These are phyloP conservation scores for Brachypalpus laphriformis DNA, from an alignment of 2,888 invertebrate species.

Conservation along the genomic window DNA sequence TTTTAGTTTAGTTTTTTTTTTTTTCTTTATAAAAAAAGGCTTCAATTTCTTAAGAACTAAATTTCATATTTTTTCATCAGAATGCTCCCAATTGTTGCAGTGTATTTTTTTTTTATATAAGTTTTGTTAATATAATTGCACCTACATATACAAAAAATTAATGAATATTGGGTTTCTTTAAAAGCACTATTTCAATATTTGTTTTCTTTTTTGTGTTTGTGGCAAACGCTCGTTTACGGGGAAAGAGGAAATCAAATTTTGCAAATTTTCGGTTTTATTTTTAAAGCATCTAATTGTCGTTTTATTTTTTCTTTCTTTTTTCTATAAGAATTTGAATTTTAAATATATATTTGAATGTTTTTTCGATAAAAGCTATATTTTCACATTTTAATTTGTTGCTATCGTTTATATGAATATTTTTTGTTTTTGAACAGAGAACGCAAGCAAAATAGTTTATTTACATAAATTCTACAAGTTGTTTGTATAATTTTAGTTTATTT, in stretches of 20 bases:
- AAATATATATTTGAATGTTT: constrained; percentile 17
- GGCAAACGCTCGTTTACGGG: constrained; percentile 15
- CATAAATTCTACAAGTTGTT: constrained; percentile 44
- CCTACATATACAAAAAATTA: constrained; percentile 57
- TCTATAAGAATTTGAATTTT: constrained; percentile 35
- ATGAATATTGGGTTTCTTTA: constrained; percentile 10
- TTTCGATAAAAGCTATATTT: constrained; percentile 50
- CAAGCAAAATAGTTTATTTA: constrained; percentile 57
- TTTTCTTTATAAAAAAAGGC: constrained; percentile 59
- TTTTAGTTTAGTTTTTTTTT: constrained; percentile 39
- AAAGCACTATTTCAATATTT: constrained; percentile 31
- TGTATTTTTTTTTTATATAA: constrained; percentile 15
- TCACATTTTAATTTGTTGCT: constrained; percentile 35
- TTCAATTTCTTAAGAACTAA: constrained; percentile 69
- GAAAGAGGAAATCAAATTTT: constrained; percentile 22
- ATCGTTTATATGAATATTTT: not conserved
- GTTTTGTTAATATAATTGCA: constrained; percentile 51
- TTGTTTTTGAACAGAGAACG: constrained; percentile 41
- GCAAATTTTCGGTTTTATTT: constrained; percentile 17
- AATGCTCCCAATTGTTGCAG: constrained; percentile 65
- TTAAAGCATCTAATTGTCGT: constrained; percentile 40
- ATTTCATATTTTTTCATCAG: constrained; percentile 21
- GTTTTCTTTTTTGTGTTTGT: constrained; percentile 12
- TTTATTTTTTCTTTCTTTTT: constrained; percentile 38
- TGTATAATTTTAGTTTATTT: not conserved